These are phyloP conservation scores for Nasonia oneida DNA, from an alignment of 2,888 invertebrate genomes.

Conservation along the genomic window DNA sequence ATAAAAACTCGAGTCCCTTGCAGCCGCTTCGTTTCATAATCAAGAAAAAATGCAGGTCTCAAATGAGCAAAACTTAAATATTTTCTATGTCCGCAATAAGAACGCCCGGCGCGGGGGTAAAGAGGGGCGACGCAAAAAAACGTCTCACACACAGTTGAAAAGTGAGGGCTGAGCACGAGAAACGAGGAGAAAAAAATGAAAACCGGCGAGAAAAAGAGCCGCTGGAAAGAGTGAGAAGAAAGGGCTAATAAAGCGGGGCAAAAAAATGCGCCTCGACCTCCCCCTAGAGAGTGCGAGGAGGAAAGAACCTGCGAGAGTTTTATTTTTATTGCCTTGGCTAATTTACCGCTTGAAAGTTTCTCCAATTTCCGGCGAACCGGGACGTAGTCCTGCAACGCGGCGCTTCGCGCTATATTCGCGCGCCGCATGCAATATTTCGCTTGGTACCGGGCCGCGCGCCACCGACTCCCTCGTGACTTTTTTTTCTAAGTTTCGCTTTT, in stretches of 20 bases:
- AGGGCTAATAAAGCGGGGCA: constrained; percentile 53
- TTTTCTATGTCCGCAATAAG: not conserved
- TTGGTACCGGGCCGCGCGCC: not conserved
- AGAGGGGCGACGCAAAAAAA: not conserved
- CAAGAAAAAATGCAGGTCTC: not conserved
- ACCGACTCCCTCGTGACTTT: not conserved
- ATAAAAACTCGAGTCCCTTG: too few relatives aligned
- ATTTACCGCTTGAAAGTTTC: constrained; percentile 63
- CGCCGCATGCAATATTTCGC: constrained; percentile 56
- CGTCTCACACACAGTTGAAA: not conserved
- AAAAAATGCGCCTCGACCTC: constrained; percentile 27
- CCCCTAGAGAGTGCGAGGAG: not conserved
- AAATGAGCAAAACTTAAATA: not conserved
- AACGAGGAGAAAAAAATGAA: constrained; percentile 21
- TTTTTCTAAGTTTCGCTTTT: not conserved
- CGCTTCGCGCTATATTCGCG: constrained; percentile 5
- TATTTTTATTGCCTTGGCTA: constrained; percentile 60
- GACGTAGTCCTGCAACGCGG: not conserved
- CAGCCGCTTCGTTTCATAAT: not conserved
- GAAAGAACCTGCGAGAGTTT: constrained; percentile 36
- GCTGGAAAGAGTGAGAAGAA: not conserved
- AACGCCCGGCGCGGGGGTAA: not conserved
- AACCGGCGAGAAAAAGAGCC: not conserved
- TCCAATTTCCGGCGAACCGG: constrained; percentile 52
- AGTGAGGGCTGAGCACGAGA: not conserved